Percentiles rank a stretch among this genome's conserved stretches.
These are phyloP conservation scores for Cyclophora punctaria DNA, from an alignment of 2,888 invertebrate genomes.

Conservation along the genomic window DNA sequence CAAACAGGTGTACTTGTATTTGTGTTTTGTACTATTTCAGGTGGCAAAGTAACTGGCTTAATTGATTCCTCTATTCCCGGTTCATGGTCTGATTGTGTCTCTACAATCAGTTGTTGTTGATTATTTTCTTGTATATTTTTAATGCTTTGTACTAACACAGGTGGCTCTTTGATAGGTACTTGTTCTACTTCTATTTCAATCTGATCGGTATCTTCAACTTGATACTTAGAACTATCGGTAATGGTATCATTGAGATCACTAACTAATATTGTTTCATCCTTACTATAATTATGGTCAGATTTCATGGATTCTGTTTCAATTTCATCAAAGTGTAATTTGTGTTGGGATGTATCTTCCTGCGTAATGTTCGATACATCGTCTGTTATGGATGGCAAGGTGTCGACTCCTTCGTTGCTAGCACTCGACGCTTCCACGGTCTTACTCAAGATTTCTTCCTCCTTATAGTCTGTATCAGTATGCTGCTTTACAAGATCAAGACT, in stretches of 20 bases:
- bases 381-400: slow-evolving; percentile 17
- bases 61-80: slow-evolving; percentile 20
- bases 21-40: slow-evolving; percentile 60
- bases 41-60: slow-evolving; percentile 31
- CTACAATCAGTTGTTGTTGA: slow-evolving; percentile 13
- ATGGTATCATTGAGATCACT: slow-evolving; percentile 23
- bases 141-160: slow-evolving; percentile 42
- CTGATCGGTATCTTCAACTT: slow-evolving; percentile 3
- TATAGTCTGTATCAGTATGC: slow-evolving; percentile 6
- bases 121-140: slow-evolving; percentile 21
- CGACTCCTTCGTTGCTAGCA: slow-evolving; percentile 17
- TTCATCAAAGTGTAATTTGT: slow-evolving; percentile 8
- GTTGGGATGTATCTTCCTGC: slow-evolving; percentile 13
- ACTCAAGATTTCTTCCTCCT: slow-evolving; percentile 30
- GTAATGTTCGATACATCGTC: slow-evolving; percentile 16
- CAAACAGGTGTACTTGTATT: slow-evolving; percentile 22
- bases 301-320: slow-evolving; percentile 17
- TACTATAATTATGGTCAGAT: slow-evolving; percentile 19
- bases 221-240: slow-evolving; percentile 18
- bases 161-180: slow-evolving; percentile 20
- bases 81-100: slow-evolving; percentile 20
- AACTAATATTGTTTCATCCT: slow-evolving; percentile 20
- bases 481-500: slow-evolving; percentile 23
- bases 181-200: slow-evolving; percentile 14
- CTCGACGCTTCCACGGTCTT: slow-evolving; percentile 19